Evolutionary conservation across 2,113 vertebrate genomes (phyloP), one percentile per base, ranked within the genome.

Genomic region (Lethenteron camtschaticum): DNA sequence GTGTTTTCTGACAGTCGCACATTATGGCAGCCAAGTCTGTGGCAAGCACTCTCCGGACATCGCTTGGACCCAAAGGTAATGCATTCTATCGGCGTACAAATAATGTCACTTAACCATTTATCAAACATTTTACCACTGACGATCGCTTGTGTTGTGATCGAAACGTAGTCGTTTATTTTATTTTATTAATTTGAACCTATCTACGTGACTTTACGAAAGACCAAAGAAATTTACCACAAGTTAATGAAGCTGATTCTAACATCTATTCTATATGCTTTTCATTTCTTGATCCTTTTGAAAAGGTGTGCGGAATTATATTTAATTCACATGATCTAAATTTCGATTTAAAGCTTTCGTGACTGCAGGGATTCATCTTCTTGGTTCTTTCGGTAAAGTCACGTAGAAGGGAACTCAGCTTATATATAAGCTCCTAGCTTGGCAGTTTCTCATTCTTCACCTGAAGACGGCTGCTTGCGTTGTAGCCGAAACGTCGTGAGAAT

Each of bases 11-110:
- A 20, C 74, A 99, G 94, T 96, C 94, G 76, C 92, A 99, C 69
- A 96, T 99, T 73, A 89, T 96, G 90, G 94, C 94, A 76, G 94
- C 82, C 12, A 99, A 96, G 72, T 91, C 94, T 24, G 90, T 99
- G n/a, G 87, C 88, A 55, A 91, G 86, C 73, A 96, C 90, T 13
- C 81, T 99, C 68, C 87, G 77, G 78, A 95, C 92, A 13, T 99
- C 94, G 2, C 79, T 99, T 70, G 94, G 94, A 68, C 94, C 94
- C 56, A 99, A 96, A 71, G 94, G 94, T 99, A 76, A 76, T 84
- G 41, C 41, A 41, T 41, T 41, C 41, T 41, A 41, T 56, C 75
- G 16, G 24, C 68, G 68, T 75, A 66, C 74, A 69, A 18, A 63
- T 10, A n/a, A 18, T 18, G 7, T 14, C 14, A 66, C 60, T 66